A percentile compares a stretch with the other conserved stretches of the same genome.
phyloP scores from a whole-genome alignment of 2,888 invertebrate genomes.

The Unio delphinus region DNA sequence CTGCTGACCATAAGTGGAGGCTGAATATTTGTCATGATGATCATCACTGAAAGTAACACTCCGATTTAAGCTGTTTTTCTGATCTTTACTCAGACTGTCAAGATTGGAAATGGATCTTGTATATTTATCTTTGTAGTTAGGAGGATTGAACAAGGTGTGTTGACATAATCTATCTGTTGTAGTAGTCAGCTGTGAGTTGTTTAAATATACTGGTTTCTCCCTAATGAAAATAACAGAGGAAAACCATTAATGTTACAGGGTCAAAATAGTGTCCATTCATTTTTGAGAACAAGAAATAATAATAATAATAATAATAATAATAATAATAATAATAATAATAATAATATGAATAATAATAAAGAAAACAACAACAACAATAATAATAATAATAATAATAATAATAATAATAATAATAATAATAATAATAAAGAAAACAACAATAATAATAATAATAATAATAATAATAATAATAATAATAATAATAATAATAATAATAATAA shows the following conservation, averaged over 20 bases:
- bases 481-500: no score
- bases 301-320: no score
- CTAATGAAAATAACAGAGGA: slow-evolving; percentile 21
- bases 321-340: no score
- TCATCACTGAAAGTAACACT: slow-evolving; percentile 17
- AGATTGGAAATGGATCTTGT: slow-evolving; percentile 34
- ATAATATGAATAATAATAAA: no score
- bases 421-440: no score
- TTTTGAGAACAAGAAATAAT: no score
- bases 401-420: no score
- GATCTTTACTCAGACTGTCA: slow-evolving; percentile 25
- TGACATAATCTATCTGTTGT: slow-evolving; percentile 42
- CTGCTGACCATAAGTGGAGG: background rate
- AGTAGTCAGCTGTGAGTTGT: slow-evolving; percentile 42
- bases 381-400: no score
- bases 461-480: no score
- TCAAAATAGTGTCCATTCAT: background rate
- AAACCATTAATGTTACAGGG: background rate
- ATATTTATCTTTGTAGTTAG: slow-evolving; percentile 38
- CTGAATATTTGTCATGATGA: slow-evolving; percentile 1
- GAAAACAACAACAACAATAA: no score
- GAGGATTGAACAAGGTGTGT: slow-evolving; percentile 30
- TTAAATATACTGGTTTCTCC: slow-evolving; percentile 31
- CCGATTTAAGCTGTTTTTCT: no score
- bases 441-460: no score